Evolutionary conservation across 2,797 vertebrate species (phyloP).

Genomic region (Diplodus puntazzo): DNA sequence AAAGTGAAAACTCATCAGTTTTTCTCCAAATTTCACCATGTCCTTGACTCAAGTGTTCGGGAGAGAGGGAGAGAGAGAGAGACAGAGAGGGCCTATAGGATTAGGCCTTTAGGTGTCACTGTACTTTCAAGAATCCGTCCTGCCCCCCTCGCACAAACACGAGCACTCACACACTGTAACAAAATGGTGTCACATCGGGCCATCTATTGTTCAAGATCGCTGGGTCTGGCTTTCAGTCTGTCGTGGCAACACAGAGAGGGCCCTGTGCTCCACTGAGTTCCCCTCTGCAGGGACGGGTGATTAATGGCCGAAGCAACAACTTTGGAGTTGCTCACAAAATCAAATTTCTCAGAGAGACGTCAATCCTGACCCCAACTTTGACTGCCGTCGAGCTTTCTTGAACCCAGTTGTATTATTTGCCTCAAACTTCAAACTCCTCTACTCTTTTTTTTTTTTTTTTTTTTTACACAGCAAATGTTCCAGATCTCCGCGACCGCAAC

Average conservation of each 20-base stretch:
- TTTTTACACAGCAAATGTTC: slow-evolving; percentile 22
- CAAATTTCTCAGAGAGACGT: slow-evolving; percentile 69
- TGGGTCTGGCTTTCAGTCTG: slow-evolving; percentile 64
- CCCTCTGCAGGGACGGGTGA: slow-evolving; percentile 74
- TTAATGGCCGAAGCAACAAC: slow-evolving; percentile 78
- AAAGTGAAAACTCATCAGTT: slow-evolving; percentile 97
- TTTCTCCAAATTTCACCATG: slow-evolving; percentile 89
- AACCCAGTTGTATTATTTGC: slow-evolving; percentile 20
- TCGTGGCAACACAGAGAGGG: slow-evolving; percentile 68
- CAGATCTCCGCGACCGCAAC: slow-evolving; percentile 14
- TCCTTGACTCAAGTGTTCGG: slow-evolving; percentile 91
- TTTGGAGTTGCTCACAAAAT: slow-evolving; percentile 76
- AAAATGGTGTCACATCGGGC: slow-evolving; percentile 82
- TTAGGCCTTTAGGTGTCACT: slow-evolving; percentile 99
- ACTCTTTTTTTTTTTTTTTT: background rate
- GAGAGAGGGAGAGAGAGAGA: slow-evolving; percentile 23
- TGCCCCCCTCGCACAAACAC: slow-evolving; percentile 59
- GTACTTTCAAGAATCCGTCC: slow-evolving; percentile 93
- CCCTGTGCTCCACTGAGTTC: slow-evolving; percentile 68
- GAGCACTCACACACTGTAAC: slow-evolving; percentile 61
- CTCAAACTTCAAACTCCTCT: slow-evolving; percentile 15
- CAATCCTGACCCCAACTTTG: slow-evolving; percentile 60
- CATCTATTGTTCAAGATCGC: slow-evolving; percentile 79
- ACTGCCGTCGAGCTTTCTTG: slow-evolving; percentile 51
- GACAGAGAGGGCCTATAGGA: slow-evolving; percentile 76